Evolutionary conservation across 2,113 vertebrate species (phyloP).

Genomic region (Labrus mixtus): DNA sequence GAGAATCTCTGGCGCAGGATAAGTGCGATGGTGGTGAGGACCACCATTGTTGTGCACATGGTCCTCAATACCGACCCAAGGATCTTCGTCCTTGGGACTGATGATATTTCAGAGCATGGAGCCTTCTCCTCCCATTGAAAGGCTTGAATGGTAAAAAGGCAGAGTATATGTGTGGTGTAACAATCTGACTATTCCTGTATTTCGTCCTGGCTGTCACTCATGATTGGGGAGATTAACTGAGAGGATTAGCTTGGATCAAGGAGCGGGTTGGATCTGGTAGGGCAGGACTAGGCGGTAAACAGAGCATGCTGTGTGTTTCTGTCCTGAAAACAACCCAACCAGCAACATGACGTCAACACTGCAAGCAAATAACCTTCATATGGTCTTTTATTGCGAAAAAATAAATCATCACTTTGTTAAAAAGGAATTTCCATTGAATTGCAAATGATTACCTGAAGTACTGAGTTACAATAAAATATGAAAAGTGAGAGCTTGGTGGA

Average conservation of each 20-base stretch:
- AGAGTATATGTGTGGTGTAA: constrained; percentile 47
- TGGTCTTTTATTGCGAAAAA: not conserved
- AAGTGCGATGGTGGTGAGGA: constrained; percentile 79
- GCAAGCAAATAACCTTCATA: not conserved
- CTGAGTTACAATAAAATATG: not conserved
- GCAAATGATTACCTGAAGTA: not conserved
- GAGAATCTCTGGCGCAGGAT: constrained; percentile 64
- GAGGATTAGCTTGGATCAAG: constrained; percentile 79
- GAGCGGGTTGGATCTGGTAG: constrained; percentile 50
- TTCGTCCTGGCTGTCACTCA: constrained; percentile 53
- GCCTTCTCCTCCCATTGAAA: constrained; percentile 56
- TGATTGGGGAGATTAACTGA: constrained; percentile 72
- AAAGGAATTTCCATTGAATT: not conserved
- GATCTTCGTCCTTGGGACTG: constrained; percentile 28
- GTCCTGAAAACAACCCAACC: constrained; percentile 40
- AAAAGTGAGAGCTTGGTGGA: not conserved
- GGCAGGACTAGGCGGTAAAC: constrained; percentile 65
- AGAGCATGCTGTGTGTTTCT: constrained; percentile 70
- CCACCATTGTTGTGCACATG: constrained; percentile 84
- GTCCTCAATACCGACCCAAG: constrained; percentile 31
- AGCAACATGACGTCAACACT: constrained; percentile 14
- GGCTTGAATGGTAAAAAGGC: constrained; percentile 44
- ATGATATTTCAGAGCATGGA: constrained; percentile 14
- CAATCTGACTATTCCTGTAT: constrained; percentile 70
- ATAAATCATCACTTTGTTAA: not conserved